Percentiles rank a stretch among this genome's conserved stretches.
Conservation (phyloP, 2,888 invertebrate species). For the Cheilosia pagana region DNA sequence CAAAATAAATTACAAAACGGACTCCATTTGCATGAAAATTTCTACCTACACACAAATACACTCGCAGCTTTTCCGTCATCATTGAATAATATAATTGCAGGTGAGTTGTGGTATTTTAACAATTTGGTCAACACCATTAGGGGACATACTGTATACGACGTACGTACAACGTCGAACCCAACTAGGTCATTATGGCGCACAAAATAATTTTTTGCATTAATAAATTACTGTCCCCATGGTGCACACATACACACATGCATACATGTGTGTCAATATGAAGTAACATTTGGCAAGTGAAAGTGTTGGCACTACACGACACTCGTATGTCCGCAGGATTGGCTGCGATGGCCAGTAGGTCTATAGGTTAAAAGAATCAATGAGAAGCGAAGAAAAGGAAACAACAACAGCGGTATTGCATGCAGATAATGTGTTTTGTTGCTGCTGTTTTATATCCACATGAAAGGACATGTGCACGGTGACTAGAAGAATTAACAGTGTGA, state of each 20-base stretch:
- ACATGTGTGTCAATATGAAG: conserved; percentile 2
- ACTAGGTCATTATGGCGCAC: conserved; percentile 60
- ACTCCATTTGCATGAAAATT: conserved; percentile 71
- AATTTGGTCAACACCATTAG: conserved; percentile 25
- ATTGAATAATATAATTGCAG: conserved; percentile 69
- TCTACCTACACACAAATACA: conserved; percentile 18
- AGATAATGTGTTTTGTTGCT: conserved; percentile 42
- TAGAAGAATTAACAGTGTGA: conserved; percentile 24
- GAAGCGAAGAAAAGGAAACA: neutral
- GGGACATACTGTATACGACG: too few species aligned
- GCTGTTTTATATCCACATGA: conserved; percentile 1
- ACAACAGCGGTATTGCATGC: conserved; percentile 40
- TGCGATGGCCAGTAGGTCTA: conserved; percentile 55
- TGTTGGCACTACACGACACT: conserved; percentile 28
- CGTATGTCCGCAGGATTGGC: conserved; percentile 37
- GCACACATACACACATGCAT: neutral
- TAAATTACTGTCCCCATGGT: conserved; percentile 39
- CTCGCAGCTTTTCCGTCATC: conserved; percentile 2
- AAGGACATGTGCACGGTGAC: conserved; percentile 38
- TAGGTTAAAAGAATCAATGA: conserved; percentile 51
- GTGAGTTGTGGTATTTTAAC: conserved; percentile 67
- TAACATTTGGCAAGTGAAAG: conserved; percentile 62
- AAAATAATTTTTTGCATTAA: conserved; percentile 53
- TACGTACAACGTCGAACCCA: conserved; percentile 12
- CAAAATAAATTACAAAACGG: conserved; percentile 60